Percentiles rank a stretch among this genome's conserved stretches.
These are phyloP conservation scores for Mormyrus iriodes DNA, from an alignment of 2,113 vertebrate species.

Conservation along the genomic window DNA sequence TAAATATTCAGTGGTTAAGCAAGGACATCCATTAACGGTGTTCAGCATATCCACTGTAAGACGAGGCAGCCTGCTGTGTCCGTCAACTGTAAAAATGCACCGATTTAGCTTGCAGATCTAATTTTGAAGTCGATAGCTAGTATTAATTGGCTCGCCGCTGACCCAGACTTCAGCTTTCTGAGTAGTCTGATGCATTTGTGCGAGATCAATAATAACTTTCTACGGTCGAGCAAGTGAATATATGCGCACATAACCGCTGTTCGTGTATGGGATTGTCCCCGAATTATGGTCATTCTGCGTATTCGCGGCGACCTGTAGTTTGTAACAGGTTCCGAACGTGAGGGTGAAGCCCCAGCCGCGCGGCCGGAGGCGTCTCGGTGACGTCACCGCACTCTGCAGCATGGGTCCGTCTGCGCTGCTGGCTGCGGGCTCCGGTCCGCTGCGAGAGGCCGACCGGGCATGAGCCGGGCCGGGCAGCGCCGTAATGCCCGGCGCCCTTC, in stretches of 20 bases:
- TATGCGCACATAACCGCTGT: neutral
- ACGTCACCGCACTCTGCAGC: slow-evolving; percentile 23
- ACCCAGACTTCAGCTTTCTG: neutral
- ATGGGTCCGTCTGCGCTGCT: neutral
- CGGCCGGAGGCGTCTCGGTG: slow-evolving; percentile 12
- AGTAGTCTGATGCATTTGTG: neutral
- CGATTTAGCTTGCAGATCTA: neutral
- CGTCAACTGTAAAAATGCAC: neutral
- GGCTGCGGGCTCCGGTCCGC: neutral
- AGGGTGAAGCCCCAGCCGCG: neutral
- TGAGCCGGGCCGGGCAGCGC: neutral
- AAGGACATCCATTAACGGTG: neutral
- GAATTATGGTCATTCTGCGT: neutral
- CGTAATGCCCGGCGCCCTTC: neutral
- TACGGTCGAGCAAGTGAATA: neutral
- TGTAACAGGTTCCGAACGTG: neutral
- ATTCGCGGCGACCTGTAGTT: neutral
- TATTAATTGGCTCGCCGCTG: neutral
- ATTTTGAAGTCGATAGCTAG: neutral
- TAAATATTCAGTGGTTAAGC: neutral
- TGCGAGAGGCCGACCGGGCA: neutral
- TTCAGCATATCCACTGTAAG: neutral
- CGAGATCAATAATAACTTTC: neutral
- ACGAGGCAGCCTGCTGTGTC: neutral
- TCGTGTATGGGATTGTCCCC: neutral